Percentiles rank a stretch among this genome's conserved stretches.
Conservation (phyloP, 2,797 vertebrate genomes). For the Onychomys leucogaster region DNA sequence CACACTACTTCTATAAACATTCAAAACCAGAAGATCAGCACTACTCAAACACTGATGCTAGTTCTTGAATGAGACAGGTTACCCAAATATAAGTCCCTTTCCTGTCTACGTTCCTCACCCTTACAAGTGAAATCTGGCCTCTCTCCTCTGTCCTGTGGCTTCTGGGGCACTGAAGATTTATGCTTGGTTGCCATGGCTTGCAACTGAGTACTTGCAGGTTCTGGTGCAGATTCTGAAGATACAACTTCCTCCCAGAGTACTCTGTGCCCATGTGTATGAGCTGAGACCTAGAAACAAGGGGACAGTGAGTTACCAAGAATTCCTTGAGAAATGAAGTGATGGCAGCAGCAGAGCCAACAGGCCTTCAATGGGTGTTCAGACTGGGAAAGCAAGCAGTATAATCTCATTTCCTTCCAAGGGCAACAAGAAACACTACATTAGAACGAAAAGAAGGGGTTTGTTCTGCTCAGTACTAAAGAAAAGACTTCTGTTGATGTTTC, state of each 20-base stretch:
- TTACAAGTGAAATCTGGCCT: neutral
- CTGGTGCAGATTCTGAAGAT: constrained; percentile 20
- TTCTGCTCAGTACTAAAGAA: constrained; percentile 27
- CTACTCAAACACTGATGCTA: neutral
- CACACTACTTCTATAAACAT: neutral
- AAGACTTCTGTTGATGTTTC: neutral
- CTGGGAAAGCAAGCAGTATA: neutral
- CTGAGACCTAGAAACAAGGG: constrained; percentile 61
- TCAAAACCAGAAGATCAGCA: neutral
- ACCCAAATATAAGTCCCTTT: neutral
- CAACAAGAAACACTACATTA: constrained; percentile 6
- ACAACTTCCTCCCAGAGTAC: constrained; percentile 67
- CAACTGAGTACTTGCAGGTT: neutral
- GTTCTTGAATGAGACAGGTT: neutral
- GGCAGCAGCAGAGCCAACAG: neutral
- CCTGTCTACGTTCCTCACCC: neutral
- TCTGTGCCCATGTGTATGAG: constrained; percentile 55
- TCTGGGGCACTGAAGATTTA: neutral
- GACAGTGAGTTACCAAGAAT: neutral
- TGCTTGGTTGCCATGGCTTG: neutral
- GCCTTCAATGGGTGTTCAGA: neutral
- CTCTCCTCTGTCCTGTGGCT: constrained; percentile 68
- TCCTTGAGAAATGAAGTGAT: neutral
- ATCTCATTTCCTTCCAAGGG: neutral
- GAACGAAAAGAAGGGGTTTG: neutral